A percentile compares a stretch with the other conserved stretches of the same genome.
Evolutionary conservation across 53 echinoderm and acorn worm species (phyloP).

Genomic region (Crossaster papposus): DNA sequence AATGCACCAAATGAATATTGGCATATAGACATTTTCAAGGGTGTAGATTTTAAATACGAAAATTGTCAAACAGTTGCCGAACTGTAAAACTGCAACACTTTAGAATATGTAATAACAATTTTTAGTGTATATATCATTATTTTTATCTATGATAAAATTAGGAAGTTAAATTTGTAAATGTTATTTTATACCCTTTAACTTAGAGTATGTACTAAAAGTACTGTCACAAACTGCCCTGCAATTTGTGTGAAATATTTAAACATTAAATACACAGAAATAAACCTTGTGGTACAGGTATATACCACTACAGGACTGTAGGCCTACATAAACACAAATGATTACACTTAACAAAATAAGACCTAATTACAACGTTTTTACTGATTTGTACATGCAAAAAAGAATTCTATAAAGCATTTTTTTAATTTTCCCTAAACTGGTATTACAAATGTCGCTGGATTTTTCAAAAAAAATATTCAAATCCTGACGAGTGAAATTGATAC

Average conservation of each 20-base stretch:
- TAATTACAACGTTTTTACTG: not conserved
- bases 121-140: too few relatives aligned
- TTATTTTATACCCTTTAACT: not conserved
- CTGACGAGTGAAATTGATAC: not conserved
- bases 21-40: too few relatives aligned
- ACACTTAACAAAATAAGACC: not conserved
- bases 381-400: not conserved
- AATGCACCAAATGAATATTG: too few relatives aligned
- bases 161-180: not conserved
- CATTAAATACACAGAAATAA: not conserved
- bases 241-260: conserved; percentile 38
- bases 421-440: not conserved
- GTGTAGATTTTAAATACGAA: too few relatives aligned
- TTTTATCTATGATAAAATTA: not conserved
- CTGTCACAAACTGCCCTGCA: conserved; percentile 60
- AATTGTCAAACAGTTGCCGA: too few relatives aligned
- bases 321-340: not conserved
- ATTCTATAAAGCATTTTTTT: too few relatives aligned
- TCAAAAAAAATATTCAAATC: not conserved
- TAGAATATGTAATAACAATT: too few relatives aligned
- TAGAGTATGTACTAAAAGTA: conserved; percentile 43
- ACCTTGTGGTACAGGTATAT: not conserved
- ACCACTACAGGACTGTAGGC: too few relatives aligned
- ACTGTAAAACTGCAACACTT: too few relatives aligned
- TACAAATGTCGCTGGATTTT: not conserved